Evolutionary conservation across 2,797 vertebrate genomes (phyloP), one percentile per base, ranked within the genome.

Genomic region (Psittacula echo): DNA sequence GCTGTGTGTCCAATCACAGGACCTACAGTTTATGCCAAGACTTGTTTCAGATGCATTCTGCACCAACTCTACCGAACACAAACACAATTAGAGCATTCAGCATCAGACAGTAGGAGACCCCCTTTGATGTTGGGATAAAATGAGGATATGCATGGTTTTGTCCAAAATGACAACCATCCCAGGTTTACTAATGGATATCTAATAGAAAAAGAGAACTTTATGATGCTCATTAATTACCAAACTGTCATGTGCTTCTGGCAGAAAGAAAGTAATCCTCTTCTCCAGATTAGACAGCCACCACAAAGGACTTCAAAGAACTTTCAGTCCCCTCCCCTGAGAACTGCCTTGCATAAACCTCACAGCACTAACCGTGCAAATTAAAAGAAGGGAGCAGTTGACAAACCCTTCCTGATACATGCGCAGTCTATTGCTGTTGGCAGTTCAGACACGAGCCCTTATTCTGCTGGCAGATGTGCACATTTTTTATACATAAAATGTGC

Each of bases 181-280:
- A 98, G 98, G 98, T 99, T 99, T 98, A 98, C 98, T 99, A 99
- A 99, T 99, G 98, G 99, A 98, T 98, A 98, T 98, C 99, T 99
- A 99, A 99, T 99, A 99, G 98, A 99, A 99, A 98, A 98, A 99
- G 98, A 98, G 98, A 98, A 98, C 98, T 99, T 99, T 99, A 99
- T 99, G 98, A 99, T 99, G 98, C 98, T 99, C 98, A 98, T 99
- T 99, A 99, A 99, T 99, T 99, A 99, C 98, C 98, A 98, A 98
- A 98, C 98, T 98, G 98, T 99, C 98, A 98, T 98, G 98, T 98
- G 98, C 98, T 98, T 97, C 98, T 98, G 97, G 98, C 97, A 97
- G 97, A 98, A 98, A 98, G 98, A 98, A 98, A 98, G 98, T 98
- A 99, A 99, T 99, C 98, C 98, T 97, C 98, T 98, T 98, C 97